Evolutionary conservation across 1,140 invertebrate species (phyloP).

Genomic region (Gryllus bimaculatus): DNA sequence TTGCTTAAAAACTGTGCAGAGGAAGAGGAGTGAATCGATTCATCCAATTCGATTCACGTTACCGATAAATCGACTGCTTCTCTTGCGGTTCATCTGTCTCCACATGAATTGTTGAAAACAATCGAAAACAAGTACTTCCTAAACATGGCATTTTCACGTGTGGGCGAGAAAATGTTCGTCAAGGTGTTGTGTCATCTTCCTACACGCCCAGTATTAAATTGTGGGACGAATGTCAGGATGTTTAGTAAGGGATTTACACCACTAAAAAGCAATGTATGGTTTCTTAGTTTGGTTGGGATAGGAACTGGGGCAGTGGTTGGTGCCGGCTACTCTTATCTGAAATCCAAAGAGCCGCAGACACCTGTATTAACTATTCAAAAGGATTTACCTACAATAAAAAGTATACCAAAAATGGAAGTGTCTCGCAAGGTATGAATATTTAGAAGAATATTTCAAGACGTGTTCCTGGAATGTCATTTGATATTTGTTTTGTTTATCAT

Average conservation of each 20-base stretch:
- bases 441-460: neutral
- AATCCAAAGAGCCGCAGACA: neutral
- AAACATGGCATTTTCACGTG: too few relatives aligned
- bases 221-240: neutral
- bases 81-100: too few relatives aligned
- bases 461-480: neutral
- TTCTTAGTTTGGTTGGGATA: conserved; percentile 6
- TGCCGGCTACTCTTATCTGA: conserved; percentile 12
- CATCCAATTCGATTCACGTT: too few relatives aligned
- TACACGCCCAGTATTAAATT: too few relatives aligned
- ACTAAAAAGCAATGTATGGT: neutral
- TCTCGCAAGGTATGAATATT: conserved; percentile 14
- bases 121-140: too few relatives aligned
- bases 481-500: neutral
- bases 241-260: neutral
- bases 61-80: too few relatives aligned
- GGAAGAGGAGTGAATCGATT: too few relatives aligned
- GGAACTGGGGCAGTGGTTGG: conserved; percentile 14
- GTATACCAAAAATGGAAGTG: conserved; percentile 7
- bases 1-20: too few relatives aligned
- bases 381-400: neutral
- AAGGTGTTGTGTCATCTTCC: too few relatives aligned
- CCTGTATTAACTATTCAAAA: conserved; percentile 2
- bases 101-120: too few relatives aligned
- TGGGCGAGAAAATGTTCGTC: too few relatives aligned